Base-by-base conservation (phyloP, 2,113 vertebrate genomes). In the Mystacornis crossleyi region DNA sequence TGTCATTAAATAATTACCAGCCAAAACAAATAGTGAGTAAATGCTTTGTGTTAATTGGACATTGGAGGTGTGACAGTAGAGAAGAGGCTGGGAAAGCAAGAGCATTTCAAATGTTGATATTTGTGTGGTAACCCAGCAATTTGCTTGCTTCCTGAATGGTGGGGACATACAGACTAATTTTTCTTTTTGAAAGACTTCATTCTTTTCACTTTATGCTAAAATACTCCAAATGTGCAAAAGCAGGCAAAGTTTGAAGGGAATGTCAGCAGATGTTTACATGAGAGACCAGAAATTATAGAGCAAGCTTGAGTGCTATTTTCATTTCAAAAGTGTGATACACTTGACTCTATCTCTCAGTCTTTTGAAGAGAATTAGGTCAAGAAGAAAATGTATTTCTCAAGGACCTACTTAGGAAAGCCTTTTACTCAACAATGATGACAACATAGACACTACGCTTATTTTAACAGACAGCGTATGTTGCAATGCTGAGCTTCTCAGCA, bases 341-440 rank as follows among this genome's bases (percentile, higher is more conserved):
- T 95, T 95, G 73, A 81, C 57, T 57, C n/a, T 74, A 51, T 84
- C 53, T 67, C 65, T 81, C 43, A 83, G 60, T 21, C 31, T 79
- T 89, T 79, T 94, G 62, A 87, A 93, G 54, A 84, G 36, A 95
- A 84, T 26, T 83, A 60, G 69, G 83, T 86, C 81, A 92, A 92
- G 61, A 91, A 85, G 81, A 64, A 65, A 86, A 89, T 24, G 14
- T 71, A 24, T 95, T 91, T 96, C 86, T 89, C 77, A 89, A 94
- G 87, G 65, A 89, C 53, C 73, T 84, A 45, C 57, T 95, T 91
- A 86, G 60, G 70, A 89, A 92, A 81, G 53, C 4, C 1, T 86
- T 94, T 96, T 71, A 66, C 53, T 94, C 75, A 88, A 72, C 50
- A 72, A 9, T 20, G 55, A 10, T 50, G 73, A 67, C 75, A 80